phyloP scores from a whole-genome alignment of 2,797 vertebrate species.

The Numenius phaeopus region DNA sequence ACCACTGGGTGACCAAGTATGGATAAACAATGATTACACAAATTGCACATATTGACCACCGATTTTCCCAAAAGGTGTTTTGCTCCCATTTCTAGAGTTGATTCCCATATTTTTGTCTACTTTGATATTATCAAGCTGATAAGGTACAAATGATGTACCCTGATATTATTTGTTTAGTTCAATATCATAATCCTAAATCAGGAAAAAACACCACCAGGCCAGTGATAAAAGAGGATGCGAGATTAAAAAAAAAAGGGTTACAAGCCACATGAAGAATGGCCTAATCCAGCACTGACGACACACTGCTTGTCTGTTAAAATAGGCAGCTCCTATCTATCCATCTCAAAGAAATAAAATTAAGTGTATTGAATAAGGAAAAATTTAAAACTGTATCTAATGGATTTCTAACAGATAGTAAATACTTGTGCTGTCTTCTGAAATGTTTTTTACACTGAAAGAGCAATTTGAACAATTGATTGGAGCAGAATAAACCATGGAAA shows the following conservation, averaged over 20 bases:
- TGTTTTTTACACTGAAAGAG: background rate
- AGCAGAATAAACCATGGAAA: background rate
- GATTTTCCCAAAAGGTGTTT: background rate
- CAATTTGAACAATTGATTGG: background rate
- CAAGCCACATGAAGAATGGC: background rate
- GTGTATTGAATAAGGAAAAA: background rate
- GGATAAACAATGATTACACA: background rate
- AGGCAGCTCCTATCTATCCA: background rate
- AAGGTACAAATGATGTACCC: background rate
- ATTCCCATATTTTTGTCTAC: background rate
- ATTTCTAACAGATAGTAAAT: background rate
- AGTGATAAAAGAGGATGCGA: background rate
- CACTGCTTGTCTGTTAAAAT: background rate
- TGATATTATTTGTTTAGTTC: background rate
- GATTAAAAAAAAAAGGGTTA: background rate
- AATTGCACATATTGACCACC: background rate
- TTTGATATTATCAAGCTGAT: background rate
- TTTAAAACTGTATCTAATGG: background rate
- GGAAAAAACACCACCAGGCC: background rate
- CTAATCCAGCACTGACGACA: background rate
- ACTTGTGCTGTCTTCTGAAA: background rate
- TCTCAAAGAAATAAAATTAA: background rate
- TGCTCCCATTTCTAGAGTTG: background rate
- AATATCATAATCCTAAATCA: background rate
- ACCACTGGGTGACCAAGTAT: background rate